A percentile compares a stretch with the other conserved stretches of the same genome.
phyloP scores from a whole-genome alignment of 2,797 vertebrate species.

The Pygocentrus nattereri region DNA sequence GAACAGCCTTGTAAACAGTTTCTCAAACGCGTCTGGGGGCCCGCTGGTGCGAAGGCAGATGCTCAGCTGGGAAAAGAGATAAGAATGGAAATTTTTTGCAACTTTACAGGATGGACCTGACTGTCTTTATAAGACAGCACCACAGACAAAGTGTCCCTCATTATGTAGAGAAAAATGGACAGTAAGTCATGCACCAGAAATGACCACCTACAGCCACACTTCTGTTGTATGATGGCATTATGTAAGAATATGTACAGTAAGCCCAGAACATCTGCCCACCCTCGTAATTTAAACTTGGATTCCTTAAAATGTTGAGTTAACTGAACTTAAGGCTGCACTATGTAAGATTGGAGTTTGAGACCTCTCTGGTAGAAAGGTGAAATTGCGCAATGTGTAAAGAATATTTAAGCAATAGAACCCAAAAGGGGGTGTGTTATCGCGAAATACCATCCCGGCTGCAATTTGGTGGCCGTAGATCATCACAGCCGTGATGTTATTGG shows the following conservation, averaged over 20 bases:
- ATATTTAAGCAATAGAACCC: too few relatives aligned
- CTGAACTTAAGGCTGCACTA: too few relatives aligned
- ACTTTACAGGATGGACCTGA: slow-evolving; percentile 11
- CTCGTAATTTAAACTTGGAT: too few relatives aligned
- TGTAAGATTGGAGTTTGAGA: too few relatives aligned
- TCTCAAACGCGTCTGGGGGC: slow-evolving; percentile 22
- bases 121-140: background rate
- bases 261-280: background rate
- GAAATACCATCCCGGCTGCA: too few relatives aligned
- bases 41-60: slow-evolving; percentile 20
- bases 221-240: background rate
- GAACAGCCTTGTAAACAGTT: slow-evolving; percentile 52
- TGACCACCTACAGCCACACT: background rate
- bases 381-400: too few relatives aligned
- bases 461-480: too few relatives aligned
- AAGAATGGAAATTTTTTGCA: slow-evolving; percentile 20
- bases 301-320: too few relatives aligned
- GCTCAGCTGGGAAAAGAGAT: slow-evolving; percentile 21
- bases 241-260: background rate
- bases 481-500: too few relatives aligned
- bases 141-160: too few relatives aligned
- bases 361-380: too few relatives aligned
- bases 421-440: too few relatives aligned
- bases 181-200: background rate
- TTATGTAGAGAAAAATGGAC: background rate